A percentile compares a stretch with the other conserved stretches of the same genome.
Conservation (phyloP, 2,888 invertebrate species). For the Automeris io region DNA sequence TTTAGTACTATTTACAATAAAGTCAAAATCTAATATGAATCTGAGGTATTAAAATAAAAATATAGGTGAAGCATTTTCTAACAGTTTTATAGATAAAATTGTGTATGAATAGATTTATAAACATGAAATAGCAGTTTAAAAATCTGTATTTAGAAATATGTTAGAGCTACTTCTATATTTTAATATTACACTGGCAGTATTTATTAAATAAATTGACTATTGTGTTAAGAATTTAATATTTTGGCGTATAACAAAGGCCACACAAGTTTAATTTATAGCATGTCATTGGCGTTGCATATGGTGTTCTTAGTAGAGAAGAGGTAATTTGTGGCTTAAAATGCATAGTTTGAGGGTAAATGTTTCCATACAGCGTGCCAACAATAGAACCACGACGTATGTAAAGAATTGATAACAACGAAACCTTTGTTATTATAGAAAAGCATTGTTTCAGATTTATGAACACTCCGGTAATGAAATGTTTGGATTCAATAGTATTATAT, state of each 20-base stretch:
- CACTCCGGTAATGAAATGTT: not conserved
- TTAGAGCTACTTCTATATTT: too few relatives aligned
- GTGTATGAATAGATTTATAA: too few relatives aligned
- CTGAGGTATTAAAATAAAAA: too few relatives aligned
- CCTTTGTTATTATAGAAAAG: not conserved
- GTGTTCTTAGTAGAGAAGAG: slow-evolving; percentile 27
- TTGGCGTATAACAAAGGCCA: slow-evolving; percentile 35
- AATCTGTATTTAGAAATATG: too few relatives aligned
- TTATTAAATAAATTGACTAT: slow-evolving; percentile 40
- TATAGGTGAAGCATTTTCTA: too few relatives aligned
- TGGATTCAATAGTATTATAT: not conserved
- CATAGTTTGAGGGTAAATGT: slow-evolving; percentile 29
- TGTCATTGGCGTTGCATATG: slow-evolving; percentile 28
- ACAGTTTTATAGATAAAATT: too few relatives aligned
- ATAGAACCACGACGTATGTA: slow-evolving; percentile 19
- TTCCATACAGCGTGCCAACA: slow-evolving; percentile 15
- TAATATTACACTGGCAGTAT: too few relatives aligned
- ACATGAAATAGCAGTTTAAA: too few relatives aligned
- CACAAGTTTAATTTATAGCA: slow-evolving; percentile 41
- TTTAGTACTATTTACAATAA: too few relatives aligned
- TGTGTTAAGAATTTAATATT: slow-evolving; percentile 33
- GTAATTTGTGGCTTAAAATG: slow-evolving; percentile 45
- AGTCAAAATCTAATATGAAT: too few relatives aligned
- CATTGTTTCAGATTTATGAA: not conserved
- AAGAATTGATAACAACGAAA: slow-evolving; percentile 30